Conservation (phyloP, 2,888 invertebrate species). For the Willowsia nigromaculata region DNA sequence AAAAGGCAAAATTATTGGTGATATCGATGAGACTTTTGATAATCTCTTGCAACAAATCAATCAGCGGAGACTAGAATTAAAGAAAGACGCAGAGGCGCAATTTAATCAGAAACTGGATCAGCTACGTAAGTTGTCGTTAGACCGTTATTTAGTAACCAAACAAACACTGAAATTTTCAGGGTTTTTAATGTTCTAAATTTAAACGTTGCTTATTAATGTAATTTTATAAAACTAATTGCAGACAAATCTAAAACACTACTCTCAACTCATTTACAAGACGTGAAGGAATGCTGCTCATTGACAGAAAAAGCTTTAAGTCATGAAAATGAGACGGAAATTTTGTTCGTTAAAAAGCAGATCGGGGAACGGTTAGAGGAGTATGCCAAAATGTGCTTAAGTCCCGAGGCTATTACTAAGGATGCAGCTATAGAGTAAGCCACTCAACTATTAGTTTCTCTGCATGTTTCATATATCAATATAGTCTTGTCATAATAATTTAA, state of each 20-base stretch:
- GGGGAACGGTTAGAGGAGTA: slow-evolving; percentile 81
- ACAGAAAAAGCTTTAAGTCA: slow-evolving; percentile 81
- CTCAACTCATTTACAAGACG: slow-evolving; percentile 80
- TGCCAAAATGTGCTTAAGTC: slow-evolving; percentile 78
- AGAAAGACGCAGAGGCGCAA: slow-evolving; percentile 75
- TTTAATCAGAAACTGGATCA: slow-evolving; percentile 76
- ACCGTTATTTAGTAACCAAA: neutral
- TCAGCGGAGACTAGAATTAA: slow-evolving; percentile 72
- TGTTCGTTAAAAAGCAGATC: slow-evolving; percentile 82
- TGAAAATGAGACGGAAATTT: slow-evolving; percentile 81
- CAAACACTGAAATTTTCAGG: neutral
- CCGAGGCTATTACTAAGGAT: slow-evolving; percentile 71
- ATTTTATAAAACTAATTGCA: slow-evolving; percentile 79
- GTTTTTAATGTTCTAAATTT: no score
- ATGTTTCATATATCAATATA: neutral
- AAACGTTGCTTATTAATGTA: no score
- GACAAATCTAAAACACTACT: slow-evolving; percentile 79
- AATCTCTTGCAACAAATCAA: slow-evolving; percentile 75
- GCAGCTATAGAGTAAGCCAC: slow-evolving; percentile 77
- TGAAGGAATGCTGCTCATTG: slow-evolving; percentile 81
- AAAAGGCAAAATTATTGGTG: slow-evolving; percentile 73
- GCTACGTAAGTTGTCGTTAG: slow-evolving; percentile 74
- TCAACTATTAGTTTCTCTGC: neutral
- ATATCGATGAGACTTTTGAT: slow-evolving; percentile 77
- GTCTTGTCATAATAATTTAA: no score